These are phyloP conservation scores for Pollicipes pollicipes DNA, from an alignment of 1,140 invertebrate genomes.

Conservation along the genomic window DNA sequence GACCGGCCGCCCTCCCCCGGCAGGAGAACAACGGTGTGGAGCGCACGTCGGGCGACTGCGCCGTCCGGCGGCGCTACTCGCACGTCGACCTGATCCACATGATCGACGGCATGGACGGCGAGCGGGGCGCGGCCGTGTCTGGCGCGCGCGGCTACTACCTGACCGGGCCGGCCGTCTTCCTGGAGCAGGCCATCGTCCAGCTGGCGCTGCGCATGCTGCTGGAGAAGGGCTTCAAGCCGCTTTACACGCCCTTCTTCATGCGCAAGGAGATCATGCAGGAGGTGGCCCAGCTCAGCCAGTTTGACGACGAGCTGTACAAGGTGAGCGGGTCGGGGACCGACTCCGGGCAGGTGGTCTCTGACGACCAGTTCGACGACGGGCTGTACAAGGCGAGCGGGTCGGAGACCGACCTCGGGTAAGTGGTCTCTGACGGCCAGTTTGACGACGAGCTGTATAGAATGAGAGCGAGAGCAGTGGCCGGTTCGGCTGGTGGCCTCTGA, in stretches of 20 bases:
- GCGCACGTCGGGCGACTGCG: conserved; percentile 72
- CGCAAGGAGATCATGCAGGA: conserved; percentile 96
- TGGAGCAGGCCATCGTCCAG: conserved; percentile 89
- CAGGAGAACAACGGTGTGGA: conserved; percentile 59
- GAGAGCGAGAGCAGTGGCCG: no score
- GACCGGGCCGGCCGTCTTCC: conserved; percentile 52
- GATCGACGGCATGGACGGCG: conserved; percentile 95
- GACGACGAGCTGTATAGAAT: no score
- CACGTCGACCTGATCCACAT: conserved; percentile 89
- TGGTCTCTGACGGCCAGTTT: no score
- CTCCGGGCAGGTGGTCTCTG: no score
- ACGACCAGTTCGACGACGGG: no score
- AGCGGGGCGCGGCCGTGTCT: conserved; percentile 73
- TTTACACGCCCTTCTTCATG: conserved; percentile 99
- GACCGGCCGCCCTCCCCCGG: background rate
- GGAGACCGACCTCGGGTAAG: no score
- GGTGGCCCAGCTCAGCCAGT: conserved; percentile 96
- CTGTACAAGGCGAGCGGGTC: no score
- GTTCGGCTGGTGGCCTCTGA: no score
- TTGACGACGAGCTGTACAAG: conserved; percentile 99
- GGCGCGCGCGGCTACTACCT: conserved; percentile 93
- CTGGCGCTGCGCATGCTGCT: conserved; percentile 59
- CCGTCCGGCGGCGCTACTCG: conserved; percentile 77
- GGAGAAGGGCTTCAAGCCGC: conserved; percentile 65
- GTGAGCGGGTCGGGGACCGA: no score